Evolutionary conservation across 2,113 vertebrate genomes (phyloP).

Genomic region (Atrichornis clamosus): DNA sequence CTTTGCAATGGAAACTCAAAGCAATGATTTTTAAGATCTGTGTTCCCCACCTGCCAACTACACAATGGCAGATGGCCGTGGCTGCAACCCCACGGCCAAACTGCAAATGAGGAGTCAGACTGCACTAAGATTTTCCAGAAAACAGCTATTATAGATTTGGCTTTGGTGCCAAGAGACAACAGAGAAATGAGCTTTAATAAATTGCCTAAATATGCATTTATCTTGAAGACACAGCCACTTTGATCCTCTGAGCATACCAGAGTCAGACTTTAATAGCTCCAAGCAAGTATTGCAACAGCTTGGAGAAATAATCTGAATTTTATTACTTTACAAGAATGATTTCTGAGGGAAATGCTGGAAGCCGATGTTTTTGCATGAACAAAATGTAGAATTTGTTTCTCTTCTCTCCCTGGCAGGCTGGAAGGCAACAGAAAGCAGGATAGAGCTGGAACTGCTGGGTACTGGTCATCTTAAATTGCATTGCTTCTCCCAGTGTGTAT

Average conservation of each 20-base stretch:
- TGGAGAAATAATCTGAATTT: conserved; percentile 55
- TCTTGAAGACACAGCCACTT: conserved; percentile 38
- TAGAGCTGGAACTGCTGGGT: background rate
- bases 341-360: conserved; percentile 3
- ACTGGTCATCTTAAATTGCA: conserved; percentile 5
- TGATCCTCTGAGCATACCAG: conserved; percentile 25
- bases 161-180: conserved; percentile 19
- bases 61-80: background rate
- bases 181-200: conserved; percentile 41
- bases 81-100: background rate
- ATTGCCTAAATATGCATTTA: conserved; percentile 39
- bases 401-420: background rate
- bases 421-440: background rate
- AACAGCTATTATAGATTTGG: background rate
- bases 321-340: conserved; percentile 50
- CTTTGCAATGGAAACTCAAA: conserved; percentile 13
- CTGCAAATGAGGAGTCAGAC: background rate
- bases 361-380: background rate
- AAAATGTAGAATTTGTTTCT: background rate
- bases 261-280: conserved; percentile 25
- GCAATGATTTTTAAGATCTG: background rate
- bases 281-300: conserved; percentile 31
- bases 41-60: conserved; percentile 2
- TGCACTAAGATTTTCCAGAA: background rate
- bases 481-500: background rate